Base-by-base conservation (phyloP, 2,113 vertebrate genomes). In the Lichenostomus cassidix region DNA sequence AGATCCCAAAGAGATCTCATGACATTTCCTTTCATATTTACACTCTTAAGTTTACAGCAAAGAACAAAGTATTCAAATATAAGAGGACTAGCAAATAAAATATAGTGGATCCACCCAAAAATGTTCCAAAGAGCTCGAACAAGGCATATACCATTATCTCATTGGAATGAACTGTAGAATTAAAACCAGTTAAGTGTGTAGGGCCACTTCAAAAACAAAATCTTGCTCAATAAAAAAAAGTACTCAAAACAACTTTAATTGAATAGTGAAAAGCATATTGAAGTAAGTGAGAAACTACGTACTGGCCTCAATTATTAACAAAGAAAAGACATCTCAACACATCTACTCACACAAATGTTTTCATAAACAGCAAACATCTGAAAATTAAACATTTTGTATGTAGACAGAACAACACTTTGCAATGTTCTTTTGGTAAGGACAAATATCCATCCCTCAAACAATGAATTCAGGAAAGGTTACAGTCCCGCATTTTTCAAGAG, bases 241-340 rank as follows among this genome's bases (percentile, higher is more conserved):
- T 42, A 87, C 64, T 83, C 73, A 74, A 81, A 97, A 90, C 82
- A 95, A 77, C 81, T 90, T 79, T 88, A 96, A 95, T 74, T 94
- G 47, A 91, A 94, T 85, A 96, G 95, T 90, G 92, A 94, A 96
- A 96, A 96, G 91, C 94, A 96, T 67, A 92, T 74, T 95, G 93
- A 92, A 95, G 52, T 76, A 81, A 95, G 90, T 86, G 88, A 96
- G 93, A 93, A 97, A 87, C 91, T 86, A 96, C 10, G 10, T 79
- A 88, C 42, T 86, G 55, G 64, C 35, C 88, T 81, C 52, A 83
- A 70, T 77, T 91, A 86, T 76, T 90, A 92, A 88, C 71, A 94
- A 91, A 96, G 75, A 88, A 77, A 95, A 95, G 78, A 37, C 79
- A 86, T 95, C 91, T 95, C 93, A 95, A 93, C 88, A 87, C 60